Evolutionary conservation across 1,140 invertebrate genomes (phyloP), one percentile per base, ranked within the genome.

Genomic region (Eupristina koningsbergeri): DNA sequence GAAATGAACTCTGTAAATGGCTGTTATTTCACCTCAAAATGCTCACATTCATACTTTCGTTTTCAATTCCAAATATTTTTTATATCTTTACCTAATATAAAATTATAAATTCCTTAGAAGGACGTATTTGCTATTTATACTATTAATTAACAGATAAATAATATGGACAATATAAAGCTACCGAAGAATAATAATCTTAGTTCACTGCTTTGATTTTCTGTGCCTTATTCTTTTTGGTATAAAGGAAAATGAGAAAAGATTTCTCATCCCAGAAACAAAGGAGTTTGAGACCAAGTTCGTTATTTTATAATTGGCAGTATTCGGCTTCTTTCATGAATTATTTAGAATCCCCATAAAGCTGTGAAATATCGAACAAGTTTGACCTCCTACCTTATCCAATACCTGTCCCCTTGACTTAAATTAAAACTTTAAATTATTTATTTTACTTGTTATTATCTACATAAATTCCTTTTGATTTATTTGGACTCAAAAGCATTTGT

Each of bases 221-320:
- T 78, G 84, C 71, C 79, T 77, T 85, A 81, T 86, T 85, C 84
- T 86, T 85, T 85, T 85, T 85, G 86, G 85, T 85, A 88, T 86
- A 88, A 87, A 87, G 86, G 82, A 79, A 87, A 87, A 88, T 78
- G 84, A 84, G 77, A 80, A 87, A 87, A 87, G 81, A 75, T 87
- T 86, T 86, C 85, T 80, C 83, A 81, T 81, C 78, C 80, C 7
- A n/a, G 41, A 13, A 45, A 75, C 80, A 0, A n/a, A 17, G 7
- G 45, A 67, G 8, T 47, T 63, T n/a, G 17, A 53, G 26, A 61
- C 31, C 76, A 34, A 85, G 86, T 89, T 90, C 89, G 87, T 90
- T 90, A 90, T 89, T 90, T 89, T 89, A 90, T 90, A 90, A 90
- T 89, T 90, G 89, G 89, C 89, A 89, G 88, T 88, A 89, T 90